Conservation (phyloP, 2,888 invertebrate genomes). For the Arenicola marina region DNA sequence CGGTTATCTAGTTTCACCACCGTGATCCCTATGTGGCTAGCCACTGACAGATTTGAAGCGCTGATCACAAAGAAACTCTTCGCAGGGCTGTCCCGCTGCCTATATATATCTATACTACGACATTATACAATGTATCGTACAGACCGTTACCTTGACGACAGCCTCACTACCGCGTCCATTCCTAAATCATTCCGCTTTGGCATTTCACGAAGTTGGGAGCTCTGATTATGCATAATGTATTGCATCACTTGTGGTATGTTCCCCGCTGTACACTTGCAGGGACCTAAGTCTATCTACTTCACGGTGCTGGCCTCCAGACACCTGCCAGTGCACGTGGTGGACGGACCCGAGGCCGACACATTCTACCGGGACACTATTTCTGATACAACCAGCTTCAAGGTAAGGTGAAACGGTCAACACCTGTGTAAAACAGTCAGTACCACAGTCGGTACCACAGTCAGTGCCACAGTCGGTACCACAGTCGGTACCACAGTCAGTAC, state of each 20-base stretch:
- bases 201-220: too few species aligned
- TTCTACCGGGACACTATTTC: background rate
- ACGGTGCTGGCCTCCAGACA: background rate
- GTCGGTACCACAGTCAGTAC: too few species aligned
- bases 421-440: background rate
- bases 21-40: too few species aligned
- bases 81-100: too few species aligned
- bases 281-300: background rate
- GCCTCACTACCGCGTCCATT: too few species aligned
- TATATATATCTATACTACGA: background rate
- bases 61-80: too few species aligned
- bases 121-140: too few species aligned
- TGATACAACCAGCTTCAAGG: background rate
- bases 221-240: too few species aligned
- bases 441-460: background rate
- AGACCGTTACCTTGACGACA: too few species aligned
- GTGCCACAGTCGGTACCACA: background rate
- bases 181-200: too few species aligned
- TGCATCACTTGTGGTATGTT: background rate
- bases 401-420: background rate
- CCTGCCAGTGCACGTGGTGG: background rate
- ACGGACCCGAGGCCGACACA: background rate
- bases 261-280: background rate
- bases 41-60: too few species aligned
- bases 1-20: too few species aligned